Percentiles rank a stretch among this genome's conserved stretches.
Conservation (phyloP, 2,113 vertebrate genomes). For the Labeo rohita region DNA sequence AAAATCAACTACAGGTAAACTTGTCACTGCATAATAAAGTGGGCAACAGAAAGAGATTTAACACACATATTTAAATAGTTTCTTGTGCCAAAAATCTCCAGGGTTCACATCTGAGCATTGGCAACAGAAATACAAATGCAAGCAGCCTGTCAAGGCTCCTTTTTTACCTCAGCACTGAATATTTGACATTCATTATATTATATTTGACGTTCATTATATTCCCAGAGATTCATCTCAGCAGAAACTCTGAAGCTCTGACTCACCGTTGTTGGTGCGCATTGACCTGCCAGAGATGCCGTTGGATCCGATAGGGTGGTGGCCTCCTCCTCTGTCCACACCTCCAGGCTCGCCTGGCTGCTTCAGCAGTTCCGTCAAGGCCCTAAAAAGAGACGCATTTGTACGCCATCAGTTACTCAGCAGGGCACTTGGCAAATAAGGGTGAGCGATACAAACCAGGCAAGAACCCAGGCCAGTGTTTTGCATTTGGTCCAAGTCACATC, state of each 20-base stretch:
- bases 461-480: neutral
- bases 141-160: neutral
- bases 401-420: conserved; percentile 20
- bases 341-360: conserved; percentile 77
- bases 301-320: conserved; percentile 75
- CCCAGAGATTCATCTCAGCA: neutral
- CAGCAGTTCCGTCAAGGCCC: conserved; percentile 75
- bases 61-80: neutral
- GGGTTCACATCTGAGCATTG: neutral
- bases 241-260: conserved; percentile 49
- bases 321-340: conserved; percentile 68
- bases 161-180: neutral
- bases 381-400: conserved; percentile 53
- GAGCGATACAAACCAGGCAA: neutral
- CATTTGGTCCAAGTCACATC: neutral
- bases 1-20: neutral
- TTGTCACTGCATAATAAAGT: neutral
- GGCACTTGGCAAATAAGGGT: neutral
- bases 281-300: conserved; percentile 75
- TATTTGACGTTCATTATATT: neutral
- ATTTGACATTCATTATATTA: conserved; percentile 3
- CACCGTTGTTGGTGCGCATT: conserved; percentile 76
- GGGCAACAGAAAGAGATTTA: neutral
- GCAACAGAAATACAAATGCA: neutral
- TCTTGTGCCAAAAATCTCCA: neutral